A percentile compares a stretch with the other conserved stretches of the same genome.
phyloP scores from a whole-genome alignment of 1,140 invertebrate species.

The Aphis gossypii region DNA sequence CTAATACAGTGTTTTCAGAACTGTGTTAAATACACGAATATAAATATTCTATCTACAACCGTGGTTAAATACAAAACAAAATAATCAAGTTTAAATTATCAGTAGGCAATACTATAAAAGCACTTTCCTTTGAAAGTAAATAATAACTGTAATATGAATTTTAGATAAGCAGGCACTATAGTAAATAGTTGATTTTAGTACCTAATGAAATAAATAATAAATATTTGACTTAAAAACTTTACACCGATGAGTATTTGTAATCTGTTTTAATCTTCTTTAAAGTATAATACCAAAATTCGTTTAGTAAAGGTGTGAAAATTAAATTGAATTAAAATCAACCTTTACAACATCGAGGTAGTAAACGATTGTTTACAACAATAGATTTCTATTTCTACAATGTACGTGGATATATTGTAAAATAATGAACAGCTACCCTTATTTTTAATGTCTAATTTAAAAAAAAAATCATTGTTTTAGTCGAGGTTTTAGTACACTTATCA shows the following conservation, averaged over 20 bases:
- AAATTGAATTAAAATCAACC: background rate
- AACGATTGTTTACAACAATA: background rate
- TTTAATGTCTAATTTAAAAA: background rate
- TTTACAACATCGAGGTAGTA: background rate
- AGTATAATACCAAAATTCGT: background rate
- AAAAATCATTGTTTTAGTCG: background rate
- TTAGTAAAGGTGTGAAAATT: background rate
- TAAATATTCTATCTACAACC: too few species aligned
- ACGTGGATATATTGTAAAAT: background rate
- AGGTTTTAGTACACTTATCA: too few species aligned
- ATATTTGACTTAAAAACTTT: background rate
- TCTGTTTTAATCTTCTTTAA: too few species aligned
- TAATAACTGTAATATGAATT: background rate
- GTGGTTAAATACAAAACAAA: background rate
- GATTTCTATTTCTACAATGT: background rate
- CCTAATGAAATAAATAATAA: background rate
- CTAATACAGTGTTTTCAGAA: background rate
- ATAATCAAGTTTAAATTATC: background rate
- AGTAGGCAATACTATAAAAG: background rate
- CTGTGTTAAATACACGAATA: background rate
- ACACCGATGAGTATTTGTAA: background rate
- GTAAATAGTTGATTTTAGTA: background rate
- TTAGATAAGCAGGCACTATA: background rate
- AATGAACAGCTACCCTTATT: background rate
- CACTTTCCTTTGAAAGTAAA: background rate